Conservation (phyloP, 2,888 invertebrate genomes). For the Ptychoptera albimana region DNA sequence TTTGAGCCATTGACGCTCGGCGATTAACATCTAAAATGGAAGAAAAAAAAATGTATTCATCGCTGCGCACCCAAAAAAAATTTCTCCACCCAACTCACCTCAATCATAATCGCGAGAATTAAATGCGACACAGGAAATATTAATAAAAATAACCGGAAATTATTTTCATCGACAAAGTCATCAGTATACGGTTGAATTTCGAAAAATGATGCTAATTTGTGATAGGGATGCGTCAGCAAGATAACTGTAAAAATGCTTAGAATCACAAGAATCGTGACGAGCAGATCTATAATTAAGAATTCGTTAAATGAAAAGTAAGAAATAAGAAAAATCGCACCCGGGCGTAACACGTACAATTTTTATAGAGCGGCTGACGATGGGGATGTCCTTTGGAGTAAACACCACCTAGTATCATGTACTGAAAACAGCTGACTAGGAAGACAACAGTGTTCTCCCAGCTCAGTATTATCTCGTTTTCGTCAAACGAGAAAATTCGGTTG, state of each 20-base stretch:
- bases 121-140: slow-evolving; percentile 42
- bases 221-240: slow-evolving; percentile 40
- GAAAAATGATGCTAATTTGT: slow-evolving; percentile 36
- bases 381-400: slow-evolving; percentile 70
- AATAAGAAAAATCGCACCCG: slow-evolving; percentile 2
- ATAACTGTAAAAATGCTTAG: slow-evolving; percentile 39
- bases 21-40: slow-evolving; percentile 4
- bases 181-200: slow-evolving; percentile 34
- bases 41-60: neutral
- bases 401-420: slow-evolving; percentile 61
- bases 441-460: slow-evolving; percentile 69
- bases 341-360: slow-evolving; percentile 33
- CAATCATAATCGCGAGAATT: slow-evolving; percentile 39
- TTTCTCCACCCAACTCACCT: too few relatives aligned
- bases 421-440: slow-evolving; percentile 58
- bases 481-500: neutral
- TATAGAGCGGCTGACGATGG: slow-evolving; percentile 50
- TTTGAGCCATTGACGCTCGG: slow-evolving; percentile 4
- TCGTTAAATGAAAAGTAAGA: slow-evolving; percentile 6
- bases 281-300: slow-evolving; percentile 41
- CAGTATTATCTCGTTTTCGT: slow-evolving; percentile 33
- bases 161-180: slow-evolving; percentile 21
- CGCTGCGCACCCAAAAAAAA: too few relatives aligned
- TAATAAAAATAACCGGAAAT: slow-evolving; percentile 40
- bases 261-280: slow-evolving; percentile 39